These are phyloP conservation scores for Oreocharis arfaki DNA, from an alignment of 2,113 vertebrate species.

Conservation along the genomic window DNA sequence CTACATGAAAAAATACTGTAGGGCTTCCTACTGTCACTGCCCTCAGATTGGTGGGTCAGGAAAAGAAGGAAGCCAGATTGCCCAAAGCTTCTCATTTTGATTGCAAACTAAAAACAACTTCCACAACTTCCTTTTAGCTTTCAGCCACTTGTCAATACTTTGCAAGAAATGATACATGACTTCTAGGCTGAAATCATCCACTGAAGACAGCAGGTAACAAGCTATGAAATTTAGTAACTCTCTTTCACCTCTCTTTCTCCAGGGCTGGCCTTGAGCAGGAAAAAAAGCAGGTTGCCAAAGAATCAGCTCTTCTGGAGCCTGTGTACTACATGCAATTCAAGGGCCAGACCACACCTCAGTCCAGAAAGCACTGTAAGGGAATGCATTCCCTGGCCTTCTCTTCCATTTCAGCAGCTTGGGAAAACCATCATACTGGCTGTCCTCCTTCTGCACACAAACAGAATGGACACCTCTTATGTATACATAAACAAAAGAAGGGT, in stretches of 20 bases:
- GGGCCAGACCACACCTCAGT: neutral
- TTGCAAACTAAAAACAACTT: neutral
- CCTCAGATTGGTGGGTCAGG: neutral
- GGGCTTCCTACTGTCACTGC: neutral
- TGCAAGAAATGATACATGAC: neutral
- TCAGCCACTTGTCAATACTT: neutral
- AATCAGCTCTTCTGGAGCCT: neutral
- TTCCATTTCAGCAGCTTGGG: neutral
- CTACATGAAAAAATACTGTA: neutral
- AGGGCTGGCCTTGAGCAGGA: neutral
- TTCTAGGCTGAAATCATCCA: neutral
- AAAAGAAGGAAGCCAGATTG: neutral
- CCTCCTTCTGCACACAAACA: neutral
- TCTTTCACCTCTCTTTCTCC: neutral
- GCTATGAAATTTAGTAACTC: neutral
- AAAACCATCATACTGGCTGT: neutral
- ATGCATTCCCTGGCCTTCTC: neutral
- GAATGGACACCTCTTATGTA: neutral
- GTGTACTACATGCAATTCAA: neutral
- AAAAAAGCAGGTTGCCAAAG: neutral
- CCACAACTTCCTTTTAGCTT: neutral
- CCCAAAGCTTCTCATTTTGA: neutral
- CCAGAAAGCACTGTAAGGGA: neutral
- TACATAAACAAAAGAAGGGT: neutral
- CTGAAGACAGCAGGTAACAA: neutral